Percentiles rank a stretch among this genome's conserved stretches.
Evolutionary conservation across 1,140 invertebrate species (phyloP).

Genomic region (Hyphantria cunea): DNA sequence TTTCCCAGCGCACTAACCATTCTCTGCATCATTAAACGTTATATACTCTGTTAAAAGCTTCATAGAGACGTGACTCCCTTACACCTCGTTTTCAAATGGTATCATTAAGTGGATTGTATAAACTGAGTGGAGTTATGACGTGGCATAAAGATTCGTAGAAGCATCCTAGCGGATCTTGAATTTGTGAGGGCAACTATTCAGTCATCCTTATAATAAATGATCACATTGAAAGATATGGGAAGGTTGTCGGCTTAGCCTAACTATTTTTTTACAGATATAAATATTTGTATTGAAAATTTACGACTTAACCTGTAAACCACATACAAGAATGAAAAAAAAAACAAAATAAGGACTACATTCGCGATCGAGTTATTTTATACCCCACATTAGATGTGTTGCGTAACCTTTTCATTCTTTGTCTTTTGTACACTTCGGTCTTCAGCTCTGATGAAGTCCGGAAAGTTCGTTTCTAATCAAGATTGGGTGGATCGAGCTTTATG

Average conservation of each 20-base stretch:
- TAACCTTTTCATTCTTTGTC: too few relatives aligned
- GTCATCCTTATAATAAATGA: conserved; percentile 35
- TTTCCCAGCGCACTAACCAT: conserved; percentile 12
- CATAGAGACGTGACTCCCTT: conserved; percentile 30
- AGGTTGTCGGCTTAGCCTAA: conserved; percentile 20
- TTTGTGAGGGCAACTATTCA: conserved; percentile 25
- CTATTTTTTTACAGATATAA: conserved; percentile 19
- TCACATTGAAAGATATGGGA: conserved; percentile 26
- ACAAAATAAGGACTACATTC: too few relatives aligned
- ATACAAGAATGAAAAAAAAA: too few relatives aligned
- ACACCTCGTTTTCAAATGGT: conserved; percentile 10
- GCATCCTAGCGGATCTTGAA: conserved; percentile 22
- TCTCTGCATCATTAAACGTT: conserved; percentile 27
- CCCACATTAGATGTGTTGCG: too few relatives aligned
- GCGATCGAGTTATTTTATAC: too few relatives aligned
- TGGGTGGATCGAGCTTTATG: too few relatives aligned
- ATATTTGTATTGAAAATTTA: conserved; percentile 19
- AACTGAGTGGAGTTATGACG: conserved; percentile 44
- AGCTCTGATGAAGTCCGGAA: too few relatives aligned
- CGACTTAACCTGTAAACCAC: too few relatives aligned
- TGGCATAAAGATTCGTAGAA: conserved; percentile 35
- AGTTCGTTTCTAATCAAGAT: too few relatives aligned
- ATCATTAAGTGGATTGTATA: conserved; percentile 40
- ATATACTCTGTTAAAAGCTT: conserved; percentile 27
- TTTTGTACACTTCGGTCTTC: too few relatives aligned